Percentiles rank a stretch among this genome's conserved stretches.
Evolutionary conservation across 2,888 invertebrate species (phyloP).

Genomic region (Drosophila vallismaia): DNA sequence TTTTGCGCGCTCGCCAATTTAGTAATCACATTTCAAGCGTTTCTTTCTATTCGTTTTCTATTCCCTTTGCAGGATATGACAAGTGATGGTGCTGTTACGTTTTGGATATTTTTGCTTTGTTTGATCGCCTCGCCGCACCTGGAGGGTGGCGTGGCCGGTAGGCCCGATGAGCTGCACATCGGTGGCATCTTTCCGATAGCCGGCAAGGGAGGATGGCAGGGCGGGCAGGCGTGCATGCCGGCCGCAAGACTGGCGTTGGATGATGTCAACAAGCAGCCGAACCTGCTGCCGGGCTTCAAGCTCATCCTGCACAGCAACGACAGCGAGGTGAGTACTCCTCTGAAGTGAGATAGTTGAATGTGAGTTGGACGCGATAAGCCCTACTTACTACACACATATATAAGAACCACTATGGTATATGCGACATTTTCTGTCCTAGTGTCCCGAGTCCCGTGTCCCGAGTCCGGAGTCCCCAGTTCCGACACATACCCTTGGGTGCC

Average conservation of each 20-base stretch:
- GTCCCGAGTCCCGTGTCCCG: neutral
- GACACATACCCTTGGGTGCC: constrained; percentile 60
- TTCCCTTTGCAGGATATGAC: constrained; percentile 82
- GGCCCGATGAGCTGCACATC: constrained; percentile 92
- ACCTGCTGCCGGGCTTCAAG: constrained; percentile 95
- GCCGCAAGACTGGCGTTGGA: constrained; percentile 98
- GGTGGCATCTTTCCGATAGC: constrained; percentile 99
- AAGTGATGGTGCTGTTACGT: constrained; percentile 84
- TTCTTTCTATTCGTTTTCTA: constrained; percentile 5
- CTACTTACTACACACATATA: constrained; percentile 9
- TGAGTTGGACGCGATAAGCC: constrained; percentile 23
- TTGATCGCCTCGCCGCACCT: constrained; percentile 81
- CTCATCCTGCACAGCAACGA: constrained; percentile 97
- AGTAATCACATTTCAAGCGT: constrained; percentile 62
- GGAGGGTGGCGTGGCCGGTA: constrained; percentile 81
- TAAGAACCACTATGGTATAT: constrained; percentile 1
- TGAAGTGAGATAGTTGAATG: neutral
- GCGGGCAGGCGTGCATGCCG: constrained; percentile 99
- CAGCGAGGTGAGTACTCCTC: constrained; percentile 91
- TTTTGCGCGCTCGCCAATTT: constrained; percentile 46
- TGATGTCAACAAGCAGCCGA: constrained; percentile 95
- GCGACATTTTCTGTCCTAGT: constrained; percentile 16
- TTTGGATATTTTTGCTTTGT: constrained; percentile 84
- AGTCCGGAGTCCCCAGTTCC: neutral
- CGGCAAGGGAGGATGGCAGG: constrained; percentile 98